These are phyloP conservation scores for Uropsilus gracilis DNA, from an alignment of 2,113 vertebrate genomes.

Conservation along the genomic window DNA sequence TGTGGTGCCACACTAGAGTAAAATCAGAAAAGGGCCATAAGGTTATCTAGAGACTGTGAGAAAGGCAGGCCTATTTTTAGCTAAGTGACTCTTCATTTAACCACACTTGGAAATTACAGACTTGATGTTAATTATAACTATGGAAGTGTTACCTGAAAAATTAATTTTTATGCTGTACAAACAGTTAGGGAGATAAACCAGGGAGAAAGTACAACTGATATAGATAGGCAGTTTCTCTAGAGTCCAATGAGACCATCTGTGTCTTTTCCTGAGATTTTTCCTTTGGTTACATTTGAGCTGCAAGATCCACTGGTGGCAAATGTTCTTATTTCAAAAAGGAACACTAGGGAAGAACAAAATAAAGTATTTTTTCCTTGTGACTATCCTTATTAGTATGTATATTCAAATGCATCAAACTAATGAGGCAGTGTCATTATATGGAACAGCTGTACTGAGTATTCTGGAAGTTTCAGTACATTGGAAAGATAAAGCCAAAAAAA, in stretches of 20 bases:
- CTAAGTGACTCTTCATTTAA: conserved; percentile 65
- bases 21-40: not conserved
- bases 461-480: conserved; percentile 50
- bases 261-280: conserved; percentile 30
- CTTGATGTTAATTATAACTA: conserved; percentile 39
- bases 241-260: conserved; percentile 29
- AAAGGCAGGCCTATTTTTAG: conserved; percentile 73
- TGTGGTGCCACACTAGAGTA: conserved; percentile 43
- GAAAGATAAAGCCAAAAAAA: conserved; percentile 55
- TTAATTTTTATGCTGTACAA: not conserved
- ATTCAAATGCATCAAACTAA: conserved; percentile 76
- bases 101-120: conserved; percentile 57
- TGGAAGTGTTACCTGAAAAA: conserved; percentile 63
- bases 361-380: conserved; percentile 58
- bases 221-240: conserved; percentile 29
- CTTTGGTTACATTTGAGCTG: not conserved
- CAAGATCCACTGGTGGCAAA: not conserved
- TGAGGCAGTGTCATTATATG: conserved; percentile 56
- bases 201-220: conserved; percentile 16
- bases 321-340: conserved; percentile 56
- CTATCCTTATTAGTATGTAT: conserved; percentile 68
- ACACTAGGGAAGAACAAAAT: not conserved
- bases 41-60: conserved; percentile 16
- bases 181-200: not conserved
- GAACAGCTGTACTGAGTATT: conserved; percentile 68